Base-by-base conservation (phyloP, 2,888 invertebrate genomes). In the Silvanus unidentatus region DNA sequence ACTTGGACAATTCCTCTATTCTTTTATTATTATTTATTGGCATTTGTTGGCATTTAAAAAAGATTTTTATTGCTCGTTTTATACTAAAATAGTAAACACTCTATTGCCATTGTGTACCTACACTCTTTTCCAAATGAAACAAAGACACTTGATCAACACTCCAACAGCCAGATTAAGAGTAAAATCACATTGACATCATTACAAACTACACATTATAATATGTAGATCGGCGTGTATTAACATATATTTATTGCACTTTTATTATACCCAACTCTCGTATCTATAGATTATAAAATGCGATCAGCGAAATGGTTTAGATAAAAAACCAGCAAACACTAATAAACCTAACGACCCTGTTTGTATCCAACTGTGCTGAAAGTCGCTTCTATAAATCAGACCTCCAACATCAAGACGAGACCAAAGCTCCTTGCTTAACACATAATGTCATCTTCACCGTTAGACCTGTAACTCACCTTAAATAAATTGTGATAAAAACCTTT, bases 261-360 rank as follows among this genome's bases (percentile, higher is more conserved):
- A 22, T 22, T 22, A 22, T 22, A 22, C 22, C 4, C 8, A 22
- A n/a, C n/a, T n/a, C 22, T 22, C 8, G 22, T 22, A 22, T 22
- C n/a, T 22, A 22, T 32, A 12, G 3, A 32, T 12, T 49, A 48
- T 54, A 49, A 54, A 54, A 52, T 54, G 50, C 52, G 49, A 52
- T 50, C 50, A 49, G 54, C 52, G 44, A 39, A 49, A 52, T 50
- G 49, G 49, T 49, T 50, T 43, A 49, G 52, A 45, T 49, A 49
- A 54, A 54, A 54, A 54, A 45, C 47, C 48, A 43, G 52, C 52
- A 53, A 52, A 54, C 53, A 54, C 53, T 54, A 53, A 56, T 51
- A 56, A 46, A 56, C 49, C 52, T 54, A 56, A 56, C 54, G 55
- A 56, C 52, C 54, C 53, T 54, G 52, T 54, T 56, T 45, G 54